Evolutionary conservation across 2,797 vertebrate genomes (phyloP).

Genomic region (Acridotheres tristis): DNA sequence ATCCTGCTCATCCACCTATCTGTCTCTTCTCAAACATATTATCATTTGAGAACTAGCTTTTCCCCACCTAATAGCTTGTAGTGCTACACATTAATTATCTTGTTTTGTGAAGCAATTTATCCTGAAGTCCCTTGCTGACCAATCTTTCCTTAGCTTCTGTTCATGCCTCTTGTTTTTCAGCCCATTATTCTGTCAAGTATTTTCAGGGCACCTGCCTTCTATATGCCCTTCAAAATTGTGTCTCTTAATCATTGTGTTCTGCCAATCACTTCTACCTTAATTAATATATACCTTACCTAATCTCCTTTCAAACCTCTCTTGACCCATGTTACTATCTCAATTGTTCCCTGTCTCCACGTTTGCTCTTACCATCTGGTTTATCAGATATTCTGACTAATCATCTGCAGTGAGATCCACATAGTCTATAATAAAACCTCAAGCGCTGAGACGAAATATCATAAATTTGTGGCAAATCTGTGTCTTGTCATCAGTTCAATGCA

Average conservation of each 20-base stretch:
- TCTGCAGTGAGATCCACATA: neutral
- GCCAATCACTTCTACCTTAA: slow-evolving; percentile 10
- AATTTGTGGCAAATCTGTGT: neutral
- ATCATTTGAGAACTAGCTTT: neutral
- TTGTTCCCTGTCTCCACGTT: neutral
- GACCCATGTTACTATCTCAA: neutral
- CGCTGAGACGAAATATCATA: neutral
- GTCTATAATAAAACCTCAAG: neutral
- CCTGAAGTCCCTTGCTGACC: slow-evolving; percentile 3
- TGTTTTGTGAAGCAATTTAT: slow-evolving; percentile 21
- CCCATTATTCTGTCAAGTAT: slow-evolving; percentile 36
- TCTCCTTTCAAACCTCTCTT: neutral
- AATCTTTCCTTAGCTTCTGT: slow-evolving; percentile 51
- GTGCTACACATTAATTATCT: slow-evolving; percentile 24
- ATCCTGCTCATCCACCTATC: neutral
- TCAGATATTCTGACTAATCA: neutral
- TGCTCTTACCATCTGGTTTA: slow-evolving; percentile 23
- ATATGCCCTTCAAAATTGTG: slow-evolving; percentile 42
- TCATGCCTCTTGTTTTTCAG: slow-evolving; percentile 46
- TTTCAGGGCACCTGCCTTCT: slow-evolving; percentile 1
- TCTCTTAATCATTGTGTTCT: slow-evolving; percentile 11
- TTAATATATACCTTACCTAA: slow-evolving; percentile 2
- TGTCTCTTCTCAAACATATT: neutral
- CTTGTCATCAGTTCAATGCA: neutral
- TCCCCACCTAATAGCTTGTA: slow-evolving; percentile 16